phyloP scores from a whole-genome alignment of 37 sponge, comb jelly and placozoan species.

The Diacarnus erythraeanus region DNA sequence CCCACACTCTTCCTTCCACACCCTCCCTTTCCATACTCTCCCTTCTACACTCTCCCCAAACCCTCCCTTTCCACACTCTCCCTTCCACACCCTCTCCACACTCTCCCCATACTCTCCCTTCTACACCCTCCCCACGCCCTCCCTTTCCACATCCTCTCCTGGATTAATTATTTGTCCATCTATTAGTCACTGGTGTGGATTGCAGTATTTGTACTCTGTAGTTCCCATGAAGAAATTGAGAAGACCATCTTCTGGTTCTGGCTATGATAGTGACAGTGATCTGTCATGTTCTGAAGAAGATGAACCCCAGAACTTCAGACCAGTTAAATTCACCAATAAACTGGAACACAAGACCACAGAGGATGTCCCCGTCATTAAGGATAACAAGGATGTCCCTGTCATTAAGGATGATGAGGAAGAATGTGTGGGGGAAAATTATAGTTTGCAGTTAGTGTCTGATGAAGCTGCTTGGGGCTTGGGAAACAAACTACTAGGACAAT shows the following conservation, averaged over 20 bases:
- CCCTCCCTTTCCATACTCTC: no score
- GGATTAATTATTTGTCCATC: background rate
- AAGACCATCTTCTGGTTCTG: background rate
- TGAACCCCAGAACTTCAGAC: background rate
- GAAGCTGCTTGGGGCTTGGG: no score
- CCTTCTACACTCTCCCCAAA: no score
- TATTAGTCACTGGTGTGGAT: background rate
- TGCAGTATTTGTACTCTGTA: background rate
- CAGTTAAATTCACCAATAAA: background rate
- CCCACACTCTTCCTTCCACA: no score
- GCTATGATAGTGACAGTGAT: slow-evolving; percentile 35
- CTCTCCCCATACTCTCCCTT: no score
- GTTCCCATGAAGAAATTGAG: background rate
- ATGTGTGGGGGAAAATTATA: no score
- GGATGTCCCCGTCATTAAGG: background rate
- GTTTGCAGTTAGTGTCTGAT: no score
- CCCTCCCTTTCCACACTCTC: no score
- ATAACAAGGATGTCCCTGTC: background rate
- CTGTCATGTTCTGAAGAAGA: background rate
- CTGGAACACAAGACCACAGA: background rate
- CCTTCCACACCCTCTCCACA: no score
- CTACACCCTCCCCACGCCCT: no score
- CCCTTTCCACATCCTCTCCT: no score
- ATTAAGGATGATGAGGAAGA: background rate
- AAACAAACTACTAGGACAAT: no score